These are phyloP conservation scores for Anarsia innoxiella DNA, from an alignment of 2,888 invertebrate genomes.

Conservation along the genomic window DNA sequence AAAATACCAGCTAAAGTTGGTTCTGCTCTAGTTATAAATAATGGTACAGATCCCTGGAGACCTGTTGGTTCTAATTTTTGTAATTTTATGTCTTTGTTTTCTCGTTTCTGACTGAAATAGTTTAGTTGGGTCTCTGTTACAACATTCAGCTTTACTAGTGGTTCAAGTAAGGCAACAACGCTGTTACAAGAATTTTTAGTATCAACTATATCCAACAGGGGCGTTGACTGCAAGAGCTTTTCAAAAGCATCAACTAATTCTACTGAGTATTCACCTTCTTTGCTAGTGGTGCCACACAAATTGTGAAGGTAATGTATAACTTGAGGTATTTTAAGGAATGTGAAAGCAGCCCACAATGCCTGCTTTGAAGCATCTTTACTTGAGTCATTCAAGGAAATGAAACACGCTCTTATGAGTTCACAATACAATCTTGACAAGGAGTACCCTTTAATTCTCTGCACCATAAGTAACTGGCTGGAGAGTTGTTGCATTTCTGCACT, in stretches of 20 bases:
- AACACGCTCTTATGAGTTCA: constrained; percentile 91
- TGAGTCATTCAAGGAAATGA: constrained; percentile 92
- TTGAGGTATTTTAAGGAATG: constrained; percentile 92
- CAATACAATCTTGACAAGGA: constrained; percentile 87
- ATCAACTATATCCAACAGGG: constrained; percentile 91
- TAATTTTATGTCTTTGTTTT: constrained; percentile 76
- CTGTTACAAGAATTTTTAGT: constrained; percentile 92
- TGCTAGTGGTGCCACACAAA: constrained; percentile 69
- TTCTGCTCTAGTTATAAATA: constrained; percentile 89
- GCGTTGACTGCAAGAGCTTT: constrained; percentile 87
- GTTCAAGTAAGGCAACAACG: constrained; percentile 87
- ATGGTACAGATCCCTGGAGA: constrained; percentile 83
- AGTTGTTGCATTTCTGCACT: constrained; percentile 87
- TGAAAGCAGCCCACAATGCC: constrained; percentile 95
- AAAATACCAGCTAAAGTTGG: constrained; percentile 91
- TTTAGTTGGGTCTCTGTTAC: constrained; percentile 86
- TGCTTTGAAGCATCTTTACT: constrained; percentile 86
- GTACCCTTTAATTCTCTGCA: constrained; percentile 89
- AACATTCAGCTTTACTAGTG: constrained; percentile 85
- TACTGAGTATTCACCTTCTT: constrained; percentile 79
- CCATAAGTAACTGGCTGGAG: constrained; percentile 87
- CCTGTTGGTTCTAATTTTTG: constrained; percentile 81
- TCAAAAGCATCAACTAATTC: constrained; percentile 90
- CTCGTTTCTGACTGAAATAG: constrained; percentile 78
- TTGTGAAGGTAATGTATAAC: constrained; percentile 82